Conservation (phyloP, 2,797 vertebrate species). For the Mus caroli region DNA sequence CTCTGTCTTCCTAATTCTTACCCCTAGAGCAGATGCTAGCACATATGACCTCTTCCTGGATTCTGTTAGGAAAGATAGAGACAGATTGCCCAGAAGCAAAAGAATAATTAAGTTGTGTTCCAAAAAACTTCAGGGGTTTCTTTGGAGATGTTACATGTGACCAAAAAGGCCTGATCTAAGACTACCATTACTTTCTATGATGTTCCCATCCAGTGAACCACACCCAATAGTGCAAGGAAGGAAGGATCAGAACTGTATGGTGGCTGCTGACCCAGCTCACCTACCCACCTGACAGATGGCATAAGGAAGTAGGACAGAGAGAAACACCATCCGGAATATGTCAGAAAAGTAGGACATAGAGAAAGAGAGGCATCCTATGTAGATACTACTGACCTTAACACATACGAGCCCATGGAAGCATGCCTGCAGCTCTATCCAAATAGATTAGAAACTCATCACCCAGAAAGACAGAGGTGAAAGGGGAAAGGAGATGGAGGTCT, state of each 20-base stretch:
- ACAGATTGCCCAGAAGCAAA: not conserved
- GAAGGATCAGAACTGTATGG: not conserved
- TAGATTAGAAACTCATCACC: not conserved
- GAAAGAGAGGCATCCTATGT: not conserved
- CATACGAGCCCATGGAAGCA: not conserved
- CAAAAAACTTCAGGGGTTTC: not conserved
- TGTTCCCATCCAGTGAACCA: not conserved
- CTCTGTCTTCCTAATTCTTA: not conserved
- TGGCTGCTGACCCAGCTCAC: not conserved
- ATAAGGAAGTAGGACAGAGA: not conserved
- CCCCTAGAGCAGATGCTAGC: not conserved
- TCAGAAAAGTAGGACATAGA: not conserved
- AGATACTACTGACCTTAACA: not conserved
- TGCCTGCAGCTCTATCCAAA: not conserved
- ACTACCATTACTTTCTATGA: not conserved
- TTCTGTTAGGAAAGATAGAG: not conserved
- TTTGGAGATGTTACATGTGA: not conserved
- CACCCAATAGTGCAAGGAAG: not conserved
- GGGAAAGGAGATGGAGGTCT: not conserved
- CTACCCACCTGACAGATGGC: not conserved
- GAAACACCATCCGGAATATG: not conserved
- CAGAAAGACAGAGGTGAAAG: not conserved
- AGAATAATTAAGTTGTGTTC: not conserved
- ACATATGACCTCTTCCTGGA: not conserved
- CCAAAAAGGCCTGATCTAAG: not conserved